Conservation (phyloP, 1,140 invertebrate species). For the Ceratitis capitata region DNA sequence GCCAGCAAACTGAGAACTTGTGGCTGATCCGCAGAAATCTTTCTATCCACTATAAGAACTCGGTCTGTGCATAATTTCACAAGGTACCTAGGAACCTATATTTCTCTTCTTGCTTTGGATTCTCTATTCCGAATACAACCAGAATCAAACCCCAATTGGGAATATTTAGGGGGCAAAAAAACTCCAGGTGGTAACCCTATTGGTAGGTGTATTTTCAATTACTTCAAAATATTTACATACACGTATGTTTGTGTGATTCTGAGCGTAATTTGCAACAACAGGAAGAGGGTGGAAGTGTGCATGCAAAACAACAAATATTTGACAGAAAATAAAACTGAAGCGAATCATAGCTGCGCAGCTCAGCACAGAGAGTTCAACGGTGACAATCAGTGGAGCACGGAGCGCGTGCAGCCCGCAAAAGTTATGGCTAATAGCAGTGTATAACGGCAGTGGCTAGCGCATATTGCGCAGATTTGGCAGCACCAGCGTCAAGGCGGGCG, state of each 20-base stretch:
- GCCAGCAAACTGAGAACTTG: too few species aligned
- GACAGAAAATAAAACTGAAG: background rate
- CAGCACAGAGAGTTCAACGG: background rate
- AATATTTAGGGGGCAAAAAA: too few species aligned
- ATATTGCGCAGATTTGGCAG: slow-evolving; percentile 20
- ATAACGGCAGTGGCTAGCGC: slow-evolving; percentile 9
- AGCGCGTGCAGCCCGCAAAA: background rate
- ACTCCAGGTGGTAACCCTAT: background rate
- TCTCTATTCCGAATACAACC: too few species aligned
- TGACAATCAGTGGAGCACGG: background rate
- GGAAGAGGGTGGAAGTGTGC: slow-evolving; percentile 13
- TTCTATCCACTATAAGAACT: too few species aligned
- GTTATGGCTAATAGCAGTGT: slow-evolving; percentile 23
- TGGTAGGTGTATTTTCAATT: background rate
- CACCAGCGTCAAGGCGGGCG: background rate
- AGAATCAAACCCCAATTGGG: too few species aligned
- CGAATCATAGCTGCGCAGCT: background rate
- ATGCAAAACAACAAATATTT: background rate
- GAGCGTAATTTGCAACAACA: slow-evolving; percentile 2
- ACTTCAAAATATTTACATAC: background rate
- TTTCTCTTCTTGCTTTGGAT: too few species aligned
- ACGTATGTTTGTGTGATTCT: background rate
- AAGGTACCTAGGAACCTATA: too few species aligned
- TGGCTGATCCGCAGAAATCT: too few species aligned
- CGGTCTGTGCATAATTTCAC: too few species aligned